Percentiles rank a stretch among this genome's conserved stretches.
Evolutionary conservation across 2,113 vertebrate species (phyloP).

Genomic region (Anas platyrhynchos): DNA sequence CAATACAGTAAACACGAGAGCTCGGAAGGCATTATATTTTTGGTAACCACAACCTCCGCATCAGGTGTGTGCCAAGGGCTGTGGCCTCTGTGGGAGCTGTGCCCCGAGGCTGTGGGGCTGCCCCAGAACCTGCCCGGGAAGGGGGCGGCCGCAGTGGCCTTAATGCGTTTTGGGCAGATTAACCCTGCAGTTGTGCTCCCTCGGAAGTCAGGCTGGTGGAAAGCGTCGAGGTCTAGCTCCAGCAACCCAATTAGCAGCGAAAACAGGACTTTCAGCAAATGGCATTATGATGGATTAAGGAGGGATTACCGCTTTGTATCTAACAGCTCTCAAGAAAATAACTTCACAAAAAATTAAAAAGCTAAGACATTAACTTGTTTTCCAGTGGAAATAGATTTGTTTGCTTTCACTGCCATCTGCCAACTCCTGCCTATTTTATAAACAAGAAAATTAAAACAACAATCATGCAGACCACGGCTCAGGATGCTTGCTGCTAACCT

Average conservation of each 20-base stretch:
- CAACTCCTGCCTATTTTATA: slow-evolving; percentile 26
- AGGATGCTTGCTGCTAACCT: rapidly evolving
- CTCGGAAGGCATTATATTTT: background rate
- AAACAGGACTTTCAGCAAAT: slow-evolving; percentile 52
- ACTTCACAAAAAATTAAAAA: background rate
- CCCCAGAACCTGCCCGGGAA: background rate
- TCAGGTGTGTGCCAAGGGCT: background rate
- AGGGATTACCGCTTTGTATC: slow-evolving; percentile 54
- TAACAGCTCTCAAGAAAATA: slow-evolving; percentile 50
- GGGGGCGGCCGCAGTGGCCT: background rate
- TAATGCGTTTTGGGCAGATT: background rate
- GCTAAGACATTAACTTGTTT: slow-evolving; percentile 41
- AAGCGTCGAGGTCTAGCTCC: slow-evolving; percentile 34
- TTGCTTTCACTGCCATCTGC: slow-evolving; percentile 59
- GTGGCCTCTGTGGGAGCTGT: background rate
- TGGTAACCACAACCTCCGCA: too few species aligned
- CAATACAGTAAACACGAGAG: too few species aligned
- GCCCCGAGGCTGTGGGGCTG: background rate
- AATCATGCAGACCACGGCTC: background rate
- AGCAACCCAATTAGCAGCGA: slow-evolving; percentile 64
- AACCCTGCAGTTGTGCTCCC: background rate
- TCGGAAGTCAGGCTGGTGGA: background rate
- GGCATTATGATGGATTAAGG: slow-evolving; percentile 68
- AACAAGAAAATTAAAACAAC: slow-evolving; percentile 1
- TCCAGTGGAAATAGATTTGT: slow-evolving; percentile 26